These are phyloP conservation scores for Holothuria scabra DNA, from an alignment of 53 echinoderm and acorn worm genomes.

Conservation along the genomic window DNA sequence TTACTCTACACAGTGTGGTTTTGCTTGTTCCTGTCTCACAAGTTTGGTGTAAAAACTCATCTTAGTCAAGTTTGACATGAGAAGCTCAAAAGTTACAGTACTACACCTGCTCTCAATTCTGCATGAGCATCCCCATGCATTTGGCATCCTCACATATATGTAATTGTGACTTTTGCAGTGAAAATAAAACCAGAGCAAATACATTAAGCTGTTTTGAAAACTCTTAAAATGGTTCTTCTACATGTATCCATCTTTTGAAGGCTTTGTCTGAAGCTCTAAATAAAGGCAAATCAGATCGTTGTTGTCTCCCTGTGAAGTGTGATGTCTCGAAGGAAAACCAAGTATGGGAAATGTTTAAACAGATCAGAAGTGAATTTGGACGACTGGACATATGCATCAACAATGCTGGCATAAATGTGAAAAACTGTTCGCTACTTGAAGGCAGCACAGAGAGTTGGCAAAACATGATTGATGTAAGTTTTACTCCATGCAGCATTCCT, in stretches of 20 bases:
- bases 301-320: constrained; percentile 37
- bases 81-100: no score
- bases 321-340: constrained; percentile 55
- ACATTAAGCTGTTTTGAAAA: no score
- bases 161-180: no score
- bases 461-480: constrained; percentile 51
- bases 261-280: constrained; percentile 15
- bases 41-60: no score
- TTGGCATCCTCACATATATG: no score
- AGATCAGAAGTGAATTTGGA: constrained; percentile 55
- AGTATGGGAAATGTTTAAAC: constrained; percentile 60
- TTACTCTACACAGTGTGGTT: no score
- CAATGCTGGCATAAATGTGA: constrained; percentile 57
- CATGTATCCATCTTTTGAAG: neutral
- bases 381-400: constrained; percentile 64
- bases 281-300: constrained; percentile 11
- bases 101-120: no score
- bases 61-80: no score
- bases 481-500: neutral
- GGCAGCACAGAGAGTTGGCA: constrained; percentile 60
- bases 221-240: neutral
- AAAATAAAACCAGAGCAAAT: no score
- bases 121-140: no score
- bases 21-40: no score
- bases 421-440: constrained; percentile 36